A percentile compares a stretch with the other conserved stretches of the same genome.
Evolutionary conservation across 2,888 invertebrate species (phyloP).

Genomic region (Prosapia bicincta): DNA sequence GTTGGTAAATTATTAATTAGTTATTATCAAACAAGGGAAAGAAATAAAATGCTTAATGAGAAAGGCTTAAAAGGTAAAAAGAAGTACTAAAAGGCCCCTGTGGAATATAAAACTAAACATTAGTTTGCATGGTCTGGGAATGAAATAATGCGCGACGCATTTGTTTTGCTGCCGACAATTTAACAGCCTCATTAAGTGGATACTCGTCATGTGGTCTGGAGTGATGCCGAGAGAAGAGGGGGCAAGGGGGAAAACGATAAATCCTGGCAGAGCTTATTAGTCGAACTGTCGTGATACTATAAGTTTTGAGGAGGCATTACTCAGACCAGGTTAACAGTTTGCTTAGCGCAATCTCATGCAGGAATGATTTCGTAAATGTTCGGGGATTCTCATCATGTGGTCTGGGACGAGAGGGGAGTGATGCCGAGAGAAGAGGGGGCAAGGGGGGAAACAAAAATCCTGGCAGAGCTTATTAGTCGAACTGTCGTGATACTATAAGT

Average conservation of each 20-base stretch:
- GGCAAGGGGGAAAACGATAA: neutral
- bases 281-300: neutral
- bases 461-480: neutral
- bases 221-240: neutral
- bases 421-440: neutral
- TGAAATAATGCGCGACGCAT: neutral
- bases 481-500: neutral
- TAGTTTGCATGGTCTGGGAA: too few relatives aligned
- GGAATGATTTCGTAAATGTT: too few relatives aligned
- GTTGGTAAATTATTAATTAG: too few relatives aligned
- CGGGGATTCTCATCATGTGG: neutral
- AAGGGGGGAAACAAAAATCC: neutral
- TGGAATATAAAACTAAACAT: too few relatives aligned
- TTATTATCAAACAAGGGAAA: too few relatives aligned
- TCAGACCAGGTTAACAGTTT: neutral
- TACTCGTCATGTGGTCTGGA: neutral
- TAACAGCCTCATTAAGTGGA: neutral
- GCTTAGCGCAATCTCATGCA: neutral
- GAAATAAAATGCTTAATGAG: too few relatives aligned
- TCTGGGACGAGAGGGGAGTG: too few relatives aligned
- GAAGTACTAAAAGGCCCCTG: too few relatives aligned
- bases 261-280: neutral
- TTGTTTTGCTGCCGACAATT: neutral
- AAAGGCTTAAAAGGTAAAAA: too few relatives aligned
- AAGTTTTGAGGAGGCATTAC: neutral